Evolutionary conservation across 2,797 vertebrate species (phyloP).

Genomic region (Oreochromis mossambicus): DNA sequence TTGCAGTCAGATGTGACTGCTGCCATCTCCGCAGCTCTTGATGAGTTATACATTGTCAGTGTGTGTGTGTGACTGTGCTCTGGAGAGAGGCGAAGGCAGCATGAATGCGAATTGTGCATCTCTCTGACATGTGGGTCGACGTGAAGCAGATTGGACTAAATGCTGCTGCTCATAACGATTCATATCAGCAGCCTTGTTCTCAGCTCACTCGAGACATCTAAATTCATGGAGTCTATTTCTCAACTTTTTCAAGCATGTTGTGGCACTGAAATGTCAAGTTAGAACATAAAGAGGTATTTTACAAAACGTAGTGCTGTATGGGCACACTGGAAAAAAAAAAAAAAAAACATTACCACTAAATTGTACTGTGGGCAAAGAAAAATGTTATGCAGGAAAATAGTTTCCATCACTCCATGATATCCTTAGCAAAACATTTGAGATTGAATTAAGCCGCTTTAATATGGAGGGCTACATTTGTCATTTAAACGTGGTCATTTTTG

Average conservation of each 20-base stretch:
- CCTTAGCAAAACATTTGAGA: conserved; percentile 4
- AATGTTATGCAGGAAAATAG: conserved; percentile 19
- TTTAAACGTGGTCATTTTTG: neutral
- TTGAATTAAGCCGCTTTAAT: conserved; percentile 14
- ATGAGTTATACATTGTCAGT: conserved; percentile 17
- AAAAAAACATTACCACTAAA: conserved; percentile 6
- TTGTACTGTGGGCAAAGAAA: conserved; percentile 23
- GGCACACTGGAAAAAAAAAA: neutral
- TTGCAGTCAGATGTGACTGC: conserved; percentile 3
- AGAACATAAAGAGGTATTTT: conserved; percentile 9
- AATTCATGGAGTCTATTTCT: neutral
- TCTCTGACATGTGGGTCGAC: conserved; percentile 14
- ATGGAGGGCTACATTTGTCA: conserved; percentile 1
- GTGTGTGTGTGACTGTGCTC: conserved; percentile 14
- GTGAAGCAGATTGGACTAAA: conserved; percentile 29
- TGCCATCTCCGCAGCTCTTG: conserved; percentile 3
- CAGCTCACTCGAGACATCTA: conserved; percentile 2
- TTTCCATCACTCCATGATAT: conserved; percentile 18
- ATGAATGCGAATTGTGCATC: conserved; percentile 17
- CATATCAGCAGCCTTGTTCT: conserved; percentile 15
- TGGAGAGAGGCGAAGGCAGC: neutral
- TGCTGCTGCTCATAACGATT: conserved; percentile 14
- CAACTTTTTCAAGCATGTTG: neutral
- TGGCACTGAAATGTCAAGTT: conserved; percentile 19
- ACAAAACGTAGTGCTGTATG: neutral